These are phyloP conservation scores for Trichogramma pretiosum DNA, from an alignment of 1,140 invertebrate species.

Conservation along the genomic window DNA sequence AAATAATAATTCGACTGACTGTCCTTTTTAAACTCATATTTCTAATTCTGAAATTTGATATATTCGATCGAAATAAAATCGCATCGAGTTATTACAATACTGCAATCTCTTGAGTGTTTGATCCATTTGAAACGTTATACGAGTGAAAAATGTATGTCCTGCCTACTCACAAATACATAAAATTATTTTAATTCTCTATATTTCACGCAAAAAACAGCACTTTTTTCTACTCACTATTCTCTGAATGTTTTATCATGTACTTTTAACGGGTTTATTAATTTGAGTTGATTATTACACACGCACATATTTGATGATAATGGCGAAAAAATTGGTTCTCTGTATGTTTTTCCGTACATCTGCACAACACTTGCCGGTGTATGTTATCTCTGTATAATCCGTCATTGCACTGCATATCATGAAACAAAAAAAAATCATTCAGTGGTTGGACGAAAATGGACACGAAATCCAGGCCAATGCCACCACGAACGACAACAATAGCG, in stretches of 20 bases:
- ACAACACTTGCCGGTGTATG: no score
- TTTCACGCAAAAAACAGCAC: no score
- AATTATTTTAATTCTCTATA: no score
- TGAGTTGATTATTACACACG: no score
- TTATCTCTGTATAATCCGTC: not conserved
- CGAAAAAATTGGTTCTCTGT: no score
- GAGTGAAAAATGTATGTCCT: conserved; percentile 2
- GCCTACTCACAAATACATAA: conserved; percentile 6
- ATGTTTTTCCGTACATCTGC: no score
- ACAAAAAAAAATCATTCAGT: conserved; percentile 26
- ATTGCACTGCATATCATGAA: not conserved
- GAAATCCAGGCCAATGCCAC: conserved; percentile 6
- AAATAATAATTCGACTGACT: conserved; percentile 1
- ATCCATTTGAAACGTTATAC: conserved; percentile 6
- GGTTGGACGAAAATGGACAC: conserved; percentile 39
- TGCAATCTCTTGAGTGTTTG: conserved; percentile 4
- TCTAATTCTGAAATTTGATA: not conserved
- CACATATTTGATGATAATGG: no score
- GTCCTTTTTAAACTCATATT: not conserved
- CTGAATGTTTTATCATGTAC: no score
- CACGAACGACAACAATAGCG: not conserved
- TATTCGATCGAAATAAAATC: conserved; percentile 1
- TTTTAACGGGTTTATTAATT: no score
- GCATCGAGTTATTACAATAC: conserved; percentile 12
- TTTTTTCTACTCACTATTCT: no score